Percentiles rank a stretch among this genome's conserved stretches.
Conservation (phyloP, 2,888 invertebrate species). For the Tridacna crocea region DNA sequence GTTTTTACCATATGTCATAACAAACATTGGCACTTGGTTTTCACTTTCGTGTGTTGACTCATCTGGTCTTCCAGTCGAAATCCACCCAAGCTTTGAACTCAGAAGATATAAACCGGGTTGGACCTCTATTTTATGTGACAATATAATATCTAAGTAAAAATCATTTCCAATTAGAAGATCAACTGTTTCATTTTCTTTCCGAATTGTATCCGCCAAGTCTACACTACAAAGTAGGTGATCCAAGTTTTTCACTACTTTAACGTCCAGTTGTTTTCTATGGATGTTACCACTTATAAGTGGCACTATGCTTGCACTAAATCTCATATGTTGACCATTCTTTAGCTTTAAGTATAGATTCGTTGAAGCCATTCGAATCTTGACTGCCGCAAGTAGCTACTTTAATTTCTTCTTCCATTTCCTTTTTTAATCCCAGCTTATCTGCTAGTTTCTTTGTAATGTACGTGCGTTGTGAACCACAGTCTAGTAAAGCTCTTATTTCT, state of each 20-base stretch:
- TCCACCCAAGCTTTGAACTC: conserved; percentile 11
- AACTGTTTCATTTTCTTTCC: neutral
- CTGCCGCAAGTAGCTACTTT: conserved; percentile 34
- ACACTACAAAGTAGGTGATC: neutral
- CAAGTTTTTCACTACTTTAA: neutral
- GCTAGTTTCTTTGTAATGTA: conserved; percentile 37
- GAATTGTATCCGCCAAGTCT: neutral
- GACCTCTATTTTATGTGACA: conserved; percentile 16
- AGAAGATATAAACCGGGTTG: neutral
- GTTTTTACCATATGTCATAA: neutral
- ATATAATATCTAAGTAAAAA: conserved; percentile 14
- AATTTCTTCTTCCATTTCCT: too few species aligned
- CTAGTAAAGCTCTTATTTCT: conserved; percentile 11
- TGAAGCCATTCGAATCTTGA: conserved; percentile 19
- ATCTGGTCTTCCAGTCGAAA: too few species aligned
- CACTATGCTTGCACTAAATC: too few species aligned
- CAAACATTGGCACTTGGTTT: neutral
- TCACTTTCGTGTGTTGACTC: too few species aligned
- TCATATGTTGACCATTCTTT: conserved; percentile 18
- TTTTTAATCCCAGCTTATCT: conserved; percentile 14
- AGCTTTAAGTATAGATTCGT: neutral
- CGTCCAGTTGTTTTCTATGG: conserved; percentile 1
- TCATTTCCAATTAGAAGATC: conserved; percentile 12
- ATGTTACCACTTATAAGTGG: conserved; percentile 29
- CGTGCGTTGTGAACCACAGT: conserved; percentile 38